phyloP scores from a whole-genome alignment of 1,140 invertebrate species.

The Marisa cornuarietis region DNA sequence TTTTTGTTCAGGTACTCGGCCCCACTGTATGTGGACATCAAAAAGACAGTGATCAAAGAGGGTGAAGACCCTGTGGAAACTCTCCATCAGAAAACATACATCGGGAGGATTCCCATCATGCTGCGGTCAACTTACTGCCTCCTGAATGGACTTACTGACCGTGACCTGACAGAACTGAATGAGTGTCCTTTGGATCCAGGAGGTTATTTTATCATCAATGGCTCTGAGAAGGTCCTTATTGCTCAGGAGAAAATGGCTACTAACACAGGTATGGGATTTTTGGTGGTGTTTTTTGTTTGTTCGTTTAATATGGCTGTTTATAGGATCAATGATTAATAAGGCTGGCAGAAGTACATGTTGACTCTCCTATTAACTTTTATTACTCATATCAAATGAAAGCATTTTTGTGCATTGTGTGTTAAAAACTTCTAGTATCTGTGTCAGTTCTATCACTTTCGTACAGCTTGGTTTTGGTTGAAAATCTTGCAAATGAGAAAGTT shows the following conservation, averaged over 20 bases:
- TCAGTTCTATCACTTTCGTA: too few relatives aligned
- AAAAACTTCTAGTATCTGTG: too few relatives aligned
- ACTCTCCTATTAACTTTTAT: too few relatives aligned
- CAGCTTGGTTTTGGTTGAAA: too few relatives aligned
- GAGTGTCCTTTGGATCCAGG: constrained; percentile 98
- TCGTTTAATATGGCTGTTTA: too few relatives aligned
- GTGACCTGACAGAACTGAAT: constrained; percentile 98
- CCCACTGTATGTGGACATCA: constrained; percentile 97
- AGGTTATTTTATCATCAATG: constrained; percentile 68
- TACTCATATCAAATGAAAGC: too few relatives aligned
- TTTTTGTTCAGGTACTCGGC: constrained; percentile 84
- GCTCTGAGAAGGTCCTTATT: constrained; percentile 80
- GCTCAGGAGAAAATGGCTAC: constrained; percentile 99
- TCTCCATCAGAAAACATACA: constrained; percentile 96
- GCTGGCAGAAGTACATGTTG: too few relatives aligned
- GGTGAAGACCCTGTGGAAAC: constrained; percentile 91
- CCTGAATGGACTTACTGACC: constrained; percentile 91
- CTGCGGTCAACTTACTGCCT: constrained; percentile 96
- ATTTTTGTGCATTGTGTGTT: too few relatives aligned
- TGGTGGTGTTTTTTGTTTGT: background rate
- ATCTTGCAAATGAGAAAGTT: too few relatives aligned
- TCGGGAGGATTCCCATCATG: constrained; percentile 99
- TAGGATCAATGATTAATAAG: too few relatives aligned
- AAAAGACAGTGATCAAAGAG: constrained; percentile 91
- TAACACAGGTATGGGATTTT: constrained; percentile 76